Conservation (phyloP, 2,888 invertebrate species). For the Drosophila aldrichi region DNA sequence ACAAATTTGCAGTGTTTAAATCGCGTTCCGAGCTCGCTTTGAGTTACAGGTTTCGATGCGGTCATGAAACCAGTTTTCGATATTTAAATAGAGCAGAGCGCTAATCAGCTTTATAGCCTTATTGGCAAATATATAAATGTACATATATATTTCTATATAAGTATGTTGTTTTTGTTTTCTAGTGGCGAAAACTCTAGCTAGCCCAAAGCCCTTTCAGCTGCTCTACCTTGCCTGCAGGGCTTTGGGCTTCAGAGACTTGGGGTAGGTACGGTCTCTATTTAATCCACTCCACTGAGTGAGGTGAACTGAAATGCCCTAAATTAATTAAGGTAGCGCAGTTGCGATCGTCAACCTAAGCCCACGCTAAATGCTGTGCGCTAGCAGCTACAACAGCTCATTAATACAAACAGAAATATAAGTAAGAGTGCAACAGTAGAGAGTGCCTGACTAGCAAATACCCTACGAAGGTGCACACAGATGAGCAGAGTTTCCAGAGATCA, state of each 20-base stretch:
- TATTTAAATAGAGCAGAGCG: conserved; percentile 7
- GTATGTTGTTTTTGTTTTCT: not conserved
- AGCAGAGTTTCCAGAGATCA: no score
- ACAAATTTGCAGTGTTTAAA: not conserved
- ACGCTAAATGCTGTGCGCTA: conserved; percentile 35
- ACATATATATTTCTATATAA: not conserved
- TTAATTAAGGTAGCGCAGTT: conserved; percentile 33
- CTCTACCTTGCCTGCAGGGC: not conserved
- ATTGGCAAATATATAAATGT: not conserved
- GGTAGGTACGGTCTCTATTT: no score
- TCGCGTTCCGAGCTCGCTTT: not conserved
- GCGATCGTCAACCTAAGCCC: conserved; percentile 26
- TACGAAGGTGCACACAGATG: not conserved
- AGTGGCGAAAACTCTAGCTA: not conserved
- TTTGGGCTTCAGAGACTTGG: no score
- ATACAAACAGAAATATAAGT: conserved; percentile 47
- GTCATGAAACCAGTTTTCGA: not conserved
- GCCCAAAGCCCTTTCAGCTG: not conserved
- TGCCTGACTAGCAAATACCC: conserved; percentile 1
- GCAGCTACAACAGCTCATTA: conserved; percentile 63
- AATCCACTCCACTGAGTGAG: no score
- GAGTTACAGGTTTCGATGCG: not conserved
- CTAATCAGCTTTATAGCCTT: not conserved
- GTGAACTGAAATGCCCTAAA: conserved; percentile 6
- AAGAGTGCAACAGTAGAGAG: not conserved